Conservation (phyloP, 2,113 vertebrate species). For the Eleginops maclovinus region DNA sequence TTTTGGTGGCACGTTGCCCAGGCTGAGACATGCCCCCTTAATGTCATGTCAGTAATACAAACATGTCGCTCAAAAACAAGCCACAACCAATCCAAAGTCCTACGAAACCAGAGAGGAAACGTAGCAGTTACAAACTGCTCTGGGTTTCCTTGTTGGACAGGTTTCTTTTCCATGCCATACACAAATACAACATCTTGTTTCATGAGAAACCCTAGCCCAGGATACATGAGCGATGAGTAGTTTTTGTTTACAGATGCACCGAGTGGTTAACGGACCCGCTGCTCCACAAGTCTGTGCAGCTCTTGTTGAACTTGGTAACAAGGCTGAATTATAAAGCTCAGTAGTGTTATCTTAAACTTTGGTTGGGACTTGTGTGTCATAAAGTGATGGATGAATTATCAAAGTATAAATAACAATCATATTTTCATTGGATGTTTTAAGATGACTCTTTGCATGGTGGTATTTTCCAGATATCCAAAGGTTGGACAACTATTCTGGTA, state of each 20-base stretch:
- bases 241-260: constrained; percentile 69
- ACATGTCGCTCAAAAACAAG: constrained; percentile 40
- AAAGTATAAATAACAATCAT: background rate
- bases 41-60: constrained; percentile 41
- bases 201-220: constrained; percentile 31
- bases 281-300: constrained; percentile 63
- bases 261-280: constrained; percentile 52
- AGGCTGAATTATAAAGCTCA: background rate
- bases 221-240: constrained; percentile 50
- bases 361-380: background rate
- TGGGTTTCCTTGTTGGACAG: constrained; percentile 80
- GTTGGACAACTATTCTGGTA: background rate
- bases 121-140: constrained; percentile 77
- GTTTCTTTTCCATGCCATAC: constrained; percentile 69
- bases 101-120: constrained; percentile 69
- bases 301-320: constrained; percentile 30
- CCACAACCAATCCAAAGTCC: constrained; percentile 41
- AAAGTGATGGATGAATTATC: background rate
- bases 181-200: constrained; percentile 53
- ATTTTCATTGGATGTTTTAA: constrained; percentile 5
- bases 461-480: too few species aligned
- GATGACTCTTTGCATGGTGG: too few species aligned
- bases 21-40: constrained; percentile 25
- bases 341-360: constrained; percentile 4
- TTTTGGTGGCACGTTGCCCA: constrained; percentile 21